Conservation (phyloP, 2,797 vertebrate species). For the Momotus momota region DNA sequence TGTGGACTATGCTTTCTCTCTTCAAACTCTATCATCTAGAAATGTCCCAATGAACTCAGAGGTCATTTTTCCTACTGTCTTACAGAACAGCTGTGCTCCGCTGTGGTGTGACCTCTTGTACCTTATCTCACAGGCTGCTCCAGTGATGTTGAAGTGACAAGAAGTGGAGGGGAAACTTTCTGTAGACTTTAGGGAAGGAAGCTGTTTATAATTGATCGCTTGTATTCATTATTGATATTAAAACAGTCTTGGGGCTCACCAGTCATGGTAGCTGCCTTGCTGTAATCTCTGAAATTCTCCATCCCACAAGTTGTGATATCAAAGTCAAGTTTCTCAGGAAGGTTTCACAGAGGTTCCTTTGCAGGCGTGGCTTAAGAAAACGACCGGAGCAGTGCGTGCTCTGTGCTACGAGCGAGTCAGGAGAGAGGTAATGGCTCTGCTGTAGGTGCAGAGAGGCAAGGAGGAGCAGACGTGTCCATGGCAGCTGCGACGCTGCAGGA, state of each 20-base stretch:
- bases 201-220: neutral
- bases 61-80: neutral
- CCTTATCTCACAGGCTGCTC: neutral
- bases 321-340: neutral
- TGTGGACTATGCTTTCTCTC: neutral
- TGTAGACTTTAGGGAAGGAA: neutral
- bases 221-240: neutral
- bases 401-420: neutral
- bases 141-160: fast-evolving
- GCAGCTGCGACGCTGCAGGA: fast-evolving
- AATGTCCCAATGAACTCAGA: neutral
- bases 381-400: fast-evolving
- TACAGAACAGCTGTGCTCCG: neutral
- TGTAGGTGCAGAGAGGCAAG: neutral
- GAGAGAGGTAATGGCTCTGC: neutral
- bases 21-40: neutral
- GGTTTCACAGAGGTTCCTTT: neutral
- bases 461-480: neutral
- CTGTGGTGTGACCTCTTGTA: fast-evolving
- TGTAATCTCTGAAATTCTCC: neutral
- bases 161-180: neutral
- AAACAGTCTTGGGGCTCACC: neutral
- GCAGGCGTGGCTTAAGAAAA: neutral
- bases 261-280: neutral
- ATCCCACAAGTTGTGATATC: fast-evolving